Percentiles rank a stretch among this genome's conserved stretches.
Conservation (phyloP, 1,140 invertebrate genomes). For the Heliconius melpomene region DNA sequence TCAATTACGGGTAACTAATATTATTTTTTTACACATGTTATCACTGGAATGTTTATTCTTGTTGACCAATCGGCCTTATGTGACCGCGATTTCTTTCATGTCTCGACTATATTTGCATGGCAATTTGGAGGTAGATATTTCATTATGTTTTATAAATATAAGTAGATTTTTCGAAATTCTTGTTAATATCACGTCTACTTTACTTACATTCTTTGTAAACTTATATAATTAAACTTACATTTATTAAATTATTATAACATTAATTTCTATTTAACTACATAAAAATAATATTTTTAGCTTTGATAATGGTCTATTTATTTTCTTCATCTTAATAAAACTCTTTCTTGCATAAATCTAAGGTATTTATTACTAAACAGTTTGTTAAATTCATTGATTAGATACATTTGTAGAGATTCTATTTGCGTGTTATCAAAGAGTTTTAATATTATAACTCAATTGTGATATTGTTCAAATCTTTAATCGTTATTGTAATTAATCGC, state of each 20-base stretch:
- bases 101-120: too few relatives aligned
- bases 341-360: not conserved
- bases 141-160: not conserved
- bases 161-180: not conserved
- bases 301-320: not conserved
- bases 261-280: not conserved
- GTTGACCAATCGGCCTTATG: too few relatives aligned
- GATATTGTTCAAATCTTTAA: conserved; percentile 37
- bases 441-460: conserved; percentile 34
- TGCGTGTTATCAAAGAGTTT: conserved; percentile 13
- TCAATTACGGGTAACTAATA: too few relatives aligned
- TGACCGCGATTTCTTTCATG: too few relatives aligned
- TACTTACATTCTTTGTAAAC: not conserved
- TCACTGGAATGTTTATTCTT: too few relatives aligned
- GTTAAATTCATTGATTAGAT: not conserved
- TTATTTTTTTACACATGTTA: too few relatives aligned
- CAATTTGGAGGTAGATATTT: not conserved
- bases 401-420: not conserved
- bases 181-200: not conserved
- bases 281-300: too few relatives aligned
- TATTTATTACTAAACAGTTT: not conserved
- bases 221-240: not conserved
- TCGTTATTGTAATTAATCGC: conserved; percentile 30
- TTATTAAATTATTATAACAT: not conserved
- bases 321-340: not conserved